Percentiles rank a stretch among this genome's conserved stretches.
These are phyloP conservation scores for Pocillopora grandis DNA, from an alignment of 92 coral and sea anemone genomes.

Conservation along the genomic window DNA sequence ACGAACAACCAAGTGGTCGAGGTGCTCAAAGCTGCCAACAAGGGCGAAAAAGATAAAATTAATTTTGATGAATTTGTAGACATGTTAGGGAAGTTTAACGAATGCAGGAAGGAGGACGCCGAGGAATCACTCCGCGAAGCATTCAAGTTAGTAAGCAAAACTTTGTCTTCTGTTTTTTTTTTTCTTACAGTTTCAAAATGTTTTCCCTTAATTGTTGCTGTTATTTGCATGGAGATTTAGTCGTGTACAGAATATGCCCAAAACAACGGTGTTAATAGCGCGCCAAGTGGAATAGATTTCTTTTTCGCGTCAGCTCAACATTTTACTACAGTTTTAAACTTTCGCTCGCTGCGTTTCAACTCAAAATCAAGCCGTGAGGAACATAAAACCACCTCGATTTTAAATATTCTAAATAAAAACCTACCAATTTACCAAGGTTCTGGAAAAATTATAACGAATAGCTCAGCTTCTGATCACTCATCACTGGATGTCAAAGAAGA, in stretches of 20 bases:
- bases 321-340: no score
- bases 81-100: constrained; percentile 65
- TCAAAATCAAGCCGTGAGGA: not conserved
- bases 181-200: not conserved
- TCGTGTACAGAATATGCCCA: not conserved
- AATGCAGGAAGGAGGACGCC: constrained; percentile 39
- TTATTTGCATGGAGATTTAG: not conserved
- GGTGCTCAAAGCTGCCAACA: constrained; percentile 63
- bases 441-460: no score
- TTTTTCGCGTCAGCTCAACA: not conserved
- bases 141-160: constrained; percentile 65
- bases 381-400: not conserved
- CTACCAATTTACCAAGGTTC: not conserved
- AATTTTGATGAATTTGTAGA: constrained; percentile 71
- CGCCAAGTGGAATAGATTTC: constrained; percentile 11
- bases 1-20: constrained; percentile 50
- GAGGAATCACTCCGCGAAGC: constrained; percentile 77
- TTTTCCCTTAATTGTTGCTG: not conserved
- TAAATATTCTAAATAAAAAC: not conserved
- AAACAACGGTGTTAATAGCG: not conserved
- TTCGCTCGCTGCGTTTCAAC: no score
- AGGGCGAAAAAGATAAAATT: constrained; percentile 63
- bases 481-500: not conserved
- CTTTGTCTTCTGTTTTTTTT: not conserved
- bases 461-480: no score